These are phyloP conservation scores for Vanessa tameamea DNA, from an alignment of 1,140 invertebrate species.

Conservation along the genomic window DNA sequence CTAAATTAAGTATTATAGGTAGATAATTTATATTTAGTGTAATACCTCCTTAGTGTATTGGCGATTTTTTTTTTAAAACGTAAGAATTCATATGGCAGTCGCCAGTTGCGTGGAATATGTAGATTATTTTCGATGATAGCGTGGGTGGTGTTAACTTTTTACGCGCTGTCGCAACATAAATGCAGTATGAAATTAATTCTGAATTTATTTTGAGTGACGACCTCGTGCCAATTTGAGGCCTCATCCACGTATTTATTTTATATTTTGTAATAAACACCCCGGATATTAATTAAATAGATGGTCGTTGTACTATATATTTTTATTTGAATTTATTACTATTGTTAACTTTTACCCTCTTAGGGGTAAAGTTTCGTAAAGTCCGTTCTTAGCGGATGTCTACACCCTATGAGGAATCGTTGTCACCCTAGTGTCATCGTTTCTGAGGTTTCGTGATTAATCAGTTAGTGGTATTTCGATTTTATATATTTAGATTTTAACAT, in stretches of 20 bases:
- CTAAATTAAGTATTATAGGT: conserved; percentile 11
- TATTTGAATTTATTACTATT: too few relatives aligned
- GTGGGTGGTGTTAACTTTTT: conserved; percentile 62
- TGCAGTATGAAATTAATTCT: conserved; percentile 48
- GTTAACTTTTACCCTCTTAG: too few relatives aligned
- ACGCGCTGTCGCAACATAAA: conserved; percentile 44
- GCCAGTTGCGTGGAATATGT: conserved; percentile 34
- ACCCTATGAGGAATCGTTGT: too few relatives aligned
- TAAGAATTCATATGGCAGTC: conserved; percentile 18
- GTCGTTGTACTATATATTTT: neutral
- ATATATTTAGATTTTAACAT: too few relatives aligned
- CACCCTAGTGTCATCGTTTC: too few relatives aligned
- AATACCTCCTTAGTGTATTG: neutral
- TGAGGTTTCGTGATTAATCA: too few relatives aligned
- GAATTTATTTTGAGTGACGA: conserved; percentile 46
- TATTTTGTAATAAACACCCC: conserved; percentile 6
- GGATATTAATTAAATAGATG: neutral
- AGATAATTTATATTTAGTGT: conserved; percentile 12
- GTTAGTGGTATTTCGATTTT: too few relatives aligned
- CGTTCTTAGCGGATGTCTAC: too few relatives aligned
- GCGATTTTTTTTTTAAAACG: conserved; percentile 1
- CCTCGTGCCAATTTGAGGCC: conserved; percentile 39
- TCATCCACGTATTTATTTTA: conserved; percentile 20
- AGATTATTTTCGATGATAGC: conserved; percentile 55
- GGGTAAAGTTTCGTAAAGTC: too few relatives aligned